Conservation (phyloP, 2,888 invertebrate genomes). For the Dusona sp. region DNA sequence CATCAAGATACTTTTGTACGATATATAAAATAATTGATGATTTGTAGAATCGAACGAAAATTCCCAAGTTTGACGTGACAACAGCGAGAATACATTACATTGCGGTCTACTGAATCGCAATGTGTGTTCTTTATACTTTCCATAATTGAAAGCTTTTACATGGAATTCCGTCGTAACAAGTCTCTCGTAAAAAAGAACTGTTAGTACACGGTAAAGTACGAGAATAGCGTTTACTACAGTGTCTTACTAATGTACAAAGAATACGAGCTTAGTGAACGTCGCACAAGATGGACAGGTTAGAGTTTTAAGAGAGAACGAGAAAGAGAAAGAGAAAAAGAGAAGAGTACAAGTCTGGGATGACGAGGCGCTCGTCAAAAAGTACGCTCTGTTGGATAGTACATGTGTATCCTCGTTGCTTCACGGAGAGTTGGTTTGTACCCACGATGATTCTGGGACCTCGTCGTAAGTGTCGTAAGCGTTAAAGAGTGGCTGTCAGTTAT, state of each 20-base stretch:
- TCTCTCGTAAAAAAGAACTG: constrained; percentile 39
- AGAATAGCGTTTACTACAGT: constrained; percentile 29
- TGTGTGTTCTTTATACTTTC: neutral
- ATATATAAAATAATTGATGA: neutral
- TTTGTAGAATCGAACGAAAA: neutral
- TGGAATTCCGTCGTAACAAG: constrained; percentile 38
- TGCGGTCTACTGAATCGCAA: neutral
- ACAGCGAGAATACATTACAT: neutral
- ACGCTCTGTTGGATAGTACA: constrained; percentile 56
- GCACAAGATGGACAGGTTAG: constrained; percentile 61
- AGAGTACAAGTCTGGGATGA: constrained; percentile 54
- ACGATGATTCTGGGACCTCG: constrained; percentile 58
- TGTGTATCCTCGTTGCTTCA: constrained; percentile 45
- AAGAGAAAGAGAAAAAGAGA: constrained; percentile 26
- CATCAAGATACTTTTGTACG: neutral
- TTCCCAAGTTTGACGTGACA: neutral
- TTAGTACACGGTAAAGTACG: constrained; percentile 44
- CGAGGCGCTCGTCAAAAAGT: constrained; percentile 67
- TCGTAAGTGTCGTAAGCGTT: constrained; percentile 72
- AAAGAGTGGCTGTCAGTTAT: constrained; percentile 72
- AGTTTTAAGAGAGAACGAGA: constrained; percentile 48
- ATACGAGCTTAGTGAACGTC: constrained; percentile 47
- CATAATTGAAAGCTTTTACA: constrained; percentile 39
- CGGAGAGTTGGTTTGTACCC: constrained; percentile 33
- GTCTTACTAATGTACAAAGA: constrained; percentile 48